A percentile compares a stretch with the other conserved stretches of the same genome.
Evolutionary conservation across 2,113 vertebrate species (phyloP).

Genomic region (Pachycephala philippinensis): DNA sequence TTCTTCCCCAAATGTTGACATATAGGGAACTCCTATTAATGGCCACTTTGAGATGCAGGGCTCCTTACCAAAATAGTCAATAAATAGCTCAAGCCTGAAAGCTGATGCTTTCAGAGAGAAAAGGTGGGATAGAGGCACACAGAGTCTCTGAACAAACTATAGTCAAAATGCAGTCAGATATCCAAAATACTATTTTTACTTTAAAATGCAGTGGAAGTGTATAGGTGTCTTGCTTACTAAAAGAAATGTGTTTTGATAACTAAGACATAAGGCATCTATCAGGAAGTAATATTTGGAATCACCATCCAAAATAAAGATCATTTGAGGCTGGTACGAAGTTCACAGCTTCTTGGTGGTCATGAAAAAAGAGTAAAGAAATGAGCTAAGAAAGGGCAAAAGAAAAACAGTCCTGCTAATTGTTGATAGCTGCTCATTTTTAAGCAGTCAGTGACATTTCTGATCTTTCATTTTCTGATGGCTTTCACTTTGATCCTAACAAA

Average conservation of each 20-base stretch:
- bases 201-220: background rate
- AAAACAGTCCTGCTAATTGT: background rate
- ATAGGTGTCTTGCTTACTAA: background rate
- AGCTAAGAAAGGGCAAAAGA: background rate
- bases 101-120: background rate
- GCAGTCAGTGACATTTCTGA: background rate
- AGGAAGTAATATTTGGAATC: background rate
- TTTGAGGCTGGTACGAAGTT: background rate
- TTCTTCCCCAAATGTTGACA: background rate
- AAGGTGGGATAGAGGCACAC: background rate
- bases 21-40: background rate
- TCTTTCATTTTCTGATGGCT: background rate
- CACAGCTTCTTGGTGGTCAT: background rate
- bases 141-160: background rate
- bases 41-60: background rate
- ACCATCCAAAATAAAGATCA: background rate
- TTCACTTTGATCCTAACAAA: conserved; percentile 54
- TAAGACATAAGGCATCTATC: background rate
- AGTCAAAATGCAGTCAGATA: background rate
- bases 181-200: background rate
- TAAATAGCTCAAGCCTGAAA: background rate
- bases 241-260: background rate
- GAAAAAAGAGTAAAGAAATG: background rate
- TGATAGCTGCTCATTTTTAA: background rate
- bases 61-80: background rate